Percentiles rank a stretch among this genome's conserved stretches.
phyloP scores from a whole-genome alignment of 2,113 vertebrate species.

The Gnathonemus longibarbis region DNA sequence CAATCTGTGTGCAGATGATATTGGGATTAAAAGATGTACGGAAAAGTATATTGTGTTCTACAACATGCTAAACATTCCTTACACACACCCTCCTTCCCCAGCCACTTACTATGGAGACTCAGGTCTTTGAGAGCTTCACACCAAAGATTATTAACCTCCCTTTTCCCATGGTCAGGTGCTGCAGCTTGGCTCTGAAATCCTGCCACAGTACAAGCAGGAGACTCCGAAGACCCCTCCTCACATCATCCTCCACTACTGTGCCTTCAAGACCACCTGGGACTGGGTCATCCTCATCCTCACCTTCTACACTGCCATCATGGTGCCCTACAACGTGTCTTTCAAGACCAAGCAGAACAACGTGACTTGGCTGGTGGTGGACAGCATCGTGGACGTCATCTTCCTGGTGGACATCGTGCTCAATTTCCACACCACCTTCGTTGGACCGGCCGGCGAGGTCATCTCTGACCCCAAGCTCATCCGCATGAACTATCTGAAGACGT shows the following conservation, averaged over 20 bases:
- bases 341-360: constrained; percentile 99
- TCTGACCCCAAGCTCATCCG: constrained; percentile 97
- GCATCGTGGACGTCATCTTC: constrained; percentile 98
- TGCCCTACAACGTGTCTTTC: constrained; percentile 98
- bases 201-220: constrained; percentile 98
- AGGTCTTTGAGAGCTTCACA: neutral
- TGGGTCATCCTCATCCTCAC: constrained; percentile 99
- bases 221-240: constrained; percentile 97
- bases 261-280: constrained; percentile 99
- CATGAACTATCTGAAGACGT: constrained; percentile 99
- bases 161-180: constrained; percentile 67
- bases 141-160: neutral
- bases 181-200: constrained; percentile 94
- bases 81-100: neutral
- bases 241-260: constrained; percentile 97
- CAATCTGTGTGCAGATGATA: neutral
- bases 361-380: constrained; percentile 95
- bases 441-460: constrained; percentile 94
- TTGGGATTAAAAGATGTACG: neutral
- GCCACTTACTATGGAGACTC: neutral
- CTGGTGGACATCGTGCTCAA: constrained; percentile 96
- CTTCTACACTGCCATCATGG: constrained; percentile 98
- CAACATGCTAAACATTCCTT: neutral
- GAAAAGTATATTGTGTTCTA: neutral
- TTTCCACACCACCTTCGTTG: constrained; percentile 97